Percentiles rank a stretch among this genome's conserved stretches.
Conservation (phyloP, 53 echinoderm and acorn worm species). For the Luidia sarsii region DNA sequence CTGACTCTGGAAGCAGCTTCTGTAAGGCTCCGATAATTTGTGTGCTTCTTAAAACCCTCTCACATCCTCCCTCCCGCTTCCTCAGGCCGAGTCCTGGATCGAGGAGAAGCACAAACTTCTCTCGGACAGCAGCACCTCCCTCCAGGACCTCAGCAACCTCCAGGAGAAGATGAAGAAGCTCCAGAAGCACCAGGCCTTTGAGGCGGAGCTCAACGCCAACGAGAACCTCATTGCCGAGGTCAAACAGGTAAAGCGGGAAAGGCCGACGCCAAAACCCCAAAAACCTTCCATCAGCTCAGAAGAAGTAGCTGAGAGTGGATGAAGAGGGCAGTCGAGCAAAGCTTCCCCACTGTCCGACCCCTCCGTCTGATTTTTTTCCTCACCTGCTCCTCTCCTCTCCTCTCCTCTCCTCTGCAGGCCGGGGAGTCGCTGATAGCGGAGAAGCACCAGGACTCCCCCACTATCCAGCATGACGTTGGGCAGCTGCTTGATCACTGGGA, state of each 20-base stretch:
- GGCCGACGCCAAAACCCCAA: no score
- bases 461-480: slow-evolving; percentile 58
- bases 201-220: slow-evolving; percentile 92
- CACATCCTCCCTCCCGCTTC: background rate
- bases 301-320: no score
- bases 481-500: slow-evolving; percentile 77
- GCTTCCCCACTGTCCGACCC: no score
- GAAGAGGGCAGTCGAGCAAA: no score
- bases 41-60: no score
- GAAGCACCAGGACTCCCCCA: slow-evolving; percentile 60
- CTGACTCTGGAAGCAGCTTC: no score
- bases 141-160: slow-evolving; percentile 73
- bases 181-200: slow-evolving; percentile 96
- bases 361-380: no score
- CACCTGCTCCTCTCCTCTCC: no score
- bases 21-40: no score
- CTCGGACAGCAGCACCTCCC: slow-evolving; percentile 57
- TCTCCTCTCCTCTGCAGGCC: slow-evolving; percentile 42
- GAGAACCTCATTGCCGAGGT: slow-evolving; percentile 80
- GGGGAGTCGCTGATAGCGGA: slow-evolving; percentile 66
- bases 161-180: slow-evolving; percentile 93
- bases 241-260: slow-evolving; percentile 79
- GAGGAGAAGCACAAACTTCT: slow-evolving; percentile 86
- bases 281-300: no score
- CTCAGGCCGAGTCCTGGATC: slow-evolving; percentile 86